Conservation (phyloP, 2,888 invertebrate genomes). For the Eledone cirrhosa region DNA sequence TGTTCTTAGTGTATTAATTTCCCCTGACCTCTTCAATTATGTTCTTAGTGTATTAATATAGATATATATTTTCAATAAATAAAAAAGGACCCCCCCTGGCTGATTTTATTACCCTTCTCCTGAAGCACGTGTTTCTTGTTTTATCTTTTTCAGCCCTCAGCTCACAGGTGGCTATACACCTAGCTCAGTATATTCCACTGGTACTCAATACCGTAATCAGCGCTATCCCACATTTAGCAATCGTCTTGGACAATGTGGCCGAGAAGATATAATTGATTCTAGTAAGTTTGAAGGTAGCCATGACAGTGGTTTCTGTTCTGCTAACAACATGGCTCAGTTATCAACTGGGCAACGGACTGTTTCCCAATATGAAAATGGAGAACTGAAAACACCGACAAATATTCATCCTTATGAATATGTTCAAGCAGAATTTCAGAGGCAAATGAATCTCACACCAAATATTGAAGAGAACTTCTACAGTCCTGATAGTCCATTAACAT, state of each 20-base stretch:
- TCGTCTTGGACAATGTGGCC: conserved; percentile 51
- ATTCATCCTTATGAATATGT: conserved; percentile 39
- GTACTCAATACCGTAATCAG: conserved; percentile 65
- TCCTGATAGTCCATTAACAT: neutral
- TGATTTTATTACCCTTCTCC: conserved; percentile 1
- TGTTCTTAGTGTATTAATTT: too few species aligned
- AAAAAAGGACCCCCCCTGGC: too few species aligned
- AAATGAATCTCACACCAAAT: neutral
- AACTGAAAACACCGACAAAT: conserved; percentile 51
- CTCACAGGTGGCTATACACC: conserved; percentile 49
- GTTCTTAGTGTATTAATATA: too few species aligned
- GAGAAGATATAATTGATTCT: conserved; percentile 51
- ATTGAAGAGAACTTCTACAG: neutral
- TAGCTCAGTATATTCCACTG: conserved; percentile 61
- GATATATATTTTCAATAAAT: too few species aligned
- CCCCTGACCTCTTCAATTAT: too few species aligned
- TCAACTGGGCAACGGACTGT: conserved; percentile 63
- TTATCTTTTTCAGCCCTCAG: conserved; percentile 45
- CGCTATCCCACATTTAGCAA: conserved; percentile 64
- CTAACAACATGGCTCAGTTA: conserved; percentile 66
- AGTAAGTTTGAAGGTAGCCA: conserved; percentile 44
- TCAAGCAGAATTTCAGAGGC: conserved; percentile 32
- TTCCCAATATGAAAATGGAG: conserved; percentile 61
- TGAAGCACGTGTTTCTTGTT: conserved; percentile 27
- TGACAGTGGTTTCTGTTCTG: conserved; percentile 55